phyloP scores from a whole-genome alignment of 2,113 vertebrate genomes.

The Sisor rabdophorus region DNA sequence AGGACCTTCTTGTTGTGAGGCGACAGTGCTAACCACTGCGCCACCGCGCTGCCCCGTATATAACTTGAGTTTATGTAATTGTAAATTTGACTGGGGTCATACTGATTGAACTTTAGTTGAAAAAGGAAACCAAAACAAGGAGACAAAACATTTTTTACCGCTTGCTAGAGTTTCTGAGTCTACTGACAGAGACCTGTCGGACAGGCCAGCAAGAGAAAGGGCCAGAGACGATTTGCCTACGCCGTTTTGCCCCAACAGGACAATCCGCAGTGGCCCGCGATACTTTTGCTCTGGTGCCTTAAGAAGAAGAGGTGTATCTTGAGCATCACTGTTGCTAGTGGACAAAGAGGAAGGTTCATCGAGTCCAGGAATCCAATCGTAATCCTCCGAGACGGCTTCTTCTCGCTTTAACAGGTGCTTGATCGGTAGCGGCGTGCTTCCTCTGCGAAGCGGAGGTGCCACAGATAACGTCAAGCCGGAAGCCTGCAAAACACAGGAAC shows the following conservation, averaged over 20 bases:
- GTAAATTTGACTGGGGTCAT: too few species aligned
- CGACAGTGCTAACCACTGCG: too few species aligned
- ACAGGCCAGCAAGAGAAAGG: slow-evolving; percentile 77
- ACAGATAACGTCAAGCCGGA: slow-evolving; percentile 73
- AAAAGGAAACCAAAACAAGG: neutral
- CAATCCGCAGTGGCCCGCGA: slow-evolving; percentile 66
- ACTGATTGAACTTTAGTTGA: neutral
- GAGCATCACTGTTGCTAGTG: slow-evolving; percentile 59
- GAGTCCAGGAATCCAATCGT: slow-evolving; percentile 67
- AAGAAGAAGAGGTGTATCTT: slow-evolving; percentile 55
- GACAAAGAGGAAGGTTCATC: slow-evolving; percentile 59
- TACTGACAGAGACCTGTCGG: slow-evolving; percentile 64
- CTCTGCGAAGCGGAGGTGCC: slow-evolving; percentile 68
- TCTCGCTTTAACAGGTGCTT: slow-evolving; percentile 73
- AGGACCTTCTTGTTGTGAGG: too few species aligned
- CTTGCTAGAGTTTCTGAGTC: slow-evolving; percentile 67
- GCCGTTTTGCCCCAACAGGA: slow-evolving; percentile 81
- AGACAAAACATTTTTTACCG: slow-evolving; percentile 56
- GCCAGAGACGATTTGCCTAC: slow-evolving; percentile 86
- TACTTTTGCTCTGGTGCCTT: slow-evolving; percentile 54
- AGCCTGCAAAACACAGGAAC: slow-evolving; percentile 42
- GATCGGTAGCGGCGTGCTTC: slow-evolving; percentile 73
- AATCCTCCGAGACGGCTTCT: slow-evolving; percentile 72
- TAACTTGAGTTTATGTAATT: too few species aligned
- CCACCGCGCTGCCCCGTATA: too few species aligned